These are phyloP conservation scores for Cremastinae sp. DNA, from an alignment of 2,888 invertebrate species.

Conservation along the genomic window DNA sequence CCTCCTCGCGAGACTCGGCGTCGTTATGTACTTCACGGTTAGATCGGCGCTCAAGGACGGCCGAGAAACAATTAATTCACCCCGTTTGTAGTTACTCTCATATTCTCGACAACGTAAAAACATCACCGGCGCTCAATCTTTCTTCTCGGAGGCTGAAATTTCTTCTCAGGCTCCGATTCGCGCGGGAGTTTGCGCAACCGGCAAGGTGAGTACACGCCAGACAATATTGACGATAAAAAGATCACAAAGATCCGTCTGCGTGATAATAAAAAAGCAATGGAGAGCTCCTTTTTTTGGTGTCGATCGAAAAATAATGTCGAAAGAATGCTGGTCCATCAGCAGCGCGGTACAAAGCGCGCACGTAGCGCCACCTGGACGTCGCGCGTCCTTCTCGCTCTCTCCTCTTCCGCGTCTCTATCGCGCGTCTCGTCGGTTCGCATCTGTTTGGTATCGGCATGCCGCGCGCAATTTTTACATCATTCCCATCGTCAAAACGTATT, in stretches of 20 bases:
- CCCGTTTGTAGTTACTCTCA: no score
- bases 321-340: background rate
- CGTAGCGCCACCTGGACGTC: background rate
- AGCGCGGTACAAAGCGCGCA: no score
- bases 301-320: background rate
- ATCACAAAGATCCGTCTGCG: background rate
- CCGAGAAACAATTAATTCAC: background rate
- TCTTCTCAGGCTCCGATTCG: no score
- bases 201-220: no score
- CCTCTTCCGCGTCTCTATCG: background rate
- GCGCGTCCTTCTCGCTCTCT: background rate
- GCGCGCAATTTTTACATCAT: slow-evolving; percentile 54
- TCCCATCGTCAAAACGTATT: slow-evolving; percentile 35
- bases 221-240: background rate
- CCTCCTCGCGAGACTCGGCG: background rate
- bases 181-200: no score
- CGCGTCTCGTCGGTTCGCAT: background rate
- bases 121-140: no score
- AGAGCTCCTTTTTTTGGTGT: background rate
- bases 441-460: slow-evolving; percentile 53
- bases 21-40: background rate
- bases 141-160: no score
- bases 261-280: no score
- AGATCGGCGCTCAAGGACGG: slow-evolving; percentile 1
- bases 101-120: no score